phyloP scores from a whole-genome alignment of 2,888 invertebrate genomes.

The Ernsta delagoae region DNA sequence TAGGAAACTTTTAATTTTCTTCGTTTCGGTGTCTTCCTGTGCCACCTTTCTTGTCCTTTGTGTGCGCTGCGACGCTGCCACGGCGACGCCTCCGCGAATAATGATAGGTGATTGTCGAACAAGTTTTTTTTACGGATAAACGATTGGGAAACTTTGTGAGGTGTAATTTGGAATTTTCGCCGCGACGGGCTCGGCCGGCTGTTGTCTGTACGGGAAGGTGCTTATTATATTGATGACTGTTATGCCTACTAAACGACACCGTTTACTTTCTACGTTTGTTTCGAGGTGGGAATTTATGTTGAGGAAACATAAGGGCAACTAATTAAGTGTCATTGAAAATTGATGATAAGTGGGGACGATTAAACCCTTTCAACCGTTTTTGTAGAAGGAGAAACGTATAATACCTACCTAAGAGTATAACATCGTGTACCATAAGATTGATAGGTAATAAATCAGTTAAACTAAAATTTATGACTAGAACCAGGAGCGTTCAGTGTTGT shows the following conservation, averaged over 20 bases:
- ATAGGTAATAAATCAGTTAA: not conserved
- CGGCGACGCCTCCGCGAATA: conserved; percentile 68
- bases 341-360: conserved; percentile 4
- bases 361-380: conserved; percentile 24
- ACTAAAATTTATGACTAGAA: not conserved
- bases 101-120: conserved; percentile 80
- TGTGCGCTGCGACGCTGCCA: conserved; percentile 57
- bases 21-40: conserved; percentile 65
- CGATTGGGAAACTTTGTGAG: conserved; percentile 68
- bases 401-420: too few relatives aligned
- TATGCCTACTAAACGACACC: conserved; percentile 54
- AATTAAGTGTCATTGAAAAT: conserved; percentile 30
- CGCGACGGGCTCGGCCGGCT: conserved; percentile 54
- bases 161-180: conserved; percentile 76
- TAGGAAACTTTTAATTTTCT: conserved; percentile 83
- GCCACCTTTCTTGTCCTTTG: conserved; percentile 57
- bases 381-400: not conserved
- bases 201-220: conserved; percentile 61
- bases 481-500: not conserved
- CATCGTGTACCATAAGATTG: not conserved
- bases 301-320: conserved; percentile 30
- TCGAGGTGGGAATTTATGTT: conserved; percentile 39
- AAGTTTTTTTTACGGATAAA: conserved; percentile 66
- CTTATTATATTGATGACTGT: conserved; percentile 73
- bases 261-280: conserved; percentile 50